Evolutionary conservation across 2,797 vertebrate species (phyloP), one percentile per base, ranked within the genome.

Genomic region (Darevskia nairensis): DNA sequence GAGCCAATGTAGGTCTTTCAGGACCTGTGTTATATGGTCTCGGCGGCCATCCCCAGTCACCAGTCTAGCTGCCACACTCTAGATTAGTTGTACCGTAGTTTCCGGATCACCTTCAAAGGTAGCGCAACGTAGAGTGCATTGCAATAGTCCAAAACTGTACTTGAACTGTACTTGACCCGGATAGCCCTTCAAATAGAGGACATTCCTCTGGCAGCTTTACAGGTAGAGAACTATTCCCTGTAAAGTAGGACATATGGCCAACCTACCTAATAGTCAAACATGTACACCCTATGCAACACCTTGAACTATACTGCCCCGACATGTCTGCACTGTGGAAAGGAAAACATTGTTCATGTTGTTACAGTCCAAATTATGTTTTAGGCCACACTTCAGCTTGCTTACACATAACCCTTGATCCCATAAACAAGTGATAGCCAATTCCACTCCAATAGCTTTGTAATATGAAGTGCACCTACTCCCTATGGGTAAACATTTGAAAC

Each of bases 301-400:
- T 80, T 69, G 32, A 69, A 66, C 35, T 71, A 6, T 41, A 39
- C 59, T 44, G 7, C 35, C 27, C 44, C 6, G 1, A 59, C n/a
- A 50, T n/a, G 82, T 11, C 32, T 72, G 76, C 8, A 27, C 44
- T 71, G 27, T n/a, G 32, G 78, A 55, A 19, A 61, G 41, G 29
- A 89, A 89, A 32, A 39, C 50, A 79, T 44, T 10, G 23, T 55
- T n/a, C 29, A 55, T 50, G n/a, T 35, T 80, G 8, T 69, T 82
- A 35, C 6, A 35, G 25, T n/a, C 78, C 46, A 29, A 66, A 85
- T 74, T 85, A 85, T 80, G 80, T 84, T 2, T 89, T 80, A 89
- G 68, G 39, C 15, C 29, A 46, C 41, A 35, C 2, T 35, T 80
- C 39, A 89, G 15, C 39, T 80, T 39, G n/a, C n/a, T 80, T 66